A percentile compares a stretch with the other conserved stretches of the same genome.
Conservation (phyloP, 2,113 vertebrate species). For the Etheostoma spectabile region DNA sequence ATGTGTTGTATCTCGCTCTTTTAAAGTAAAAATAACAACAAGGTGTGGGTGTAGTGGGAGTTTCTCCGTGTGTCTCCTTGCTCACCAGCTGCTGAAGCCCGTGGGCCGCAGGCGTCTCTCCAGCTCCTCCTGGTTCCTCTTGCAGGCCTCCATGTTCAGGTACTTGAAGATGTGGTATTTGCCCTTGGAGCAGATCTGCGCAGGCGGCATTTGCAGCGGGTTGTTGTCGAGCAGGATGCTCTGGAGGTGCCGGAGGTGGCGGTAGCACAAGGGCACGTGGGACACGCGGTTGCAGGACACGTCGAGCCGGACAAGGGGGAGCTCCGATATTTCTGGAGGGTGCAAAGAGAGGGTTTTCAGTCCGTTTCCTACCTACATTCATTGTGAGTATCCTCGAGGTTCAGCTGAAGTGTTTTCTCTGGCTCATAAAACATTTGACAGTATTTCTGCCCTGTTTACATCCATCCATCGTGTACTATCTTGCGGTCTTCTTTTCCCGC, state of each 20-base stretch:
- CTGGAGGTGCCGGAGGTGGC: slow-evolving; percentile 90
- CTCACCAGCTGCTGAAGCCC: slow-evolving; percentile 89
- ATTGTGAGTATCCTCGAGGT: no score
- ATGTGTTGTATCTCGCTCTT: no score
- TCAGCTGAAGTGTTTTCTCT: background rate
- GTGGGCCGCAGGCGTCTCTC: slow-evolving; percentile 85
- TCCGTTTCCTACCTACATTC: no score
- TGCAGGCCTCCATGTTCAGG: slow-evolving; percentile 89
- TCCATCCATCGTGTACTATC: background rate
- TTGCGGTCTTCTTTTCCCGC: background rate
- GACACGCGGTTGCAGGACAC: slow-evolving; percentile 92
- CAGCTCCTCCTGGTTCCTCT: slow-evolving; percentile 84
- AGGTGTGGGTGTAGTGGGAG: background rate
- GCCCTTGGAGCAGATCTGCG: slow-evolving; percentile 92
- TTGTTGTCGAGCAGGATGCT: slow-evolving; percentile 90
- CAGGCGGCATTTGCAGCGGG: slow-evolving; percentile 90
- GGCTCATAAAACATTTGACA: background rate
- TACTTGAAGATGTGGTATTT: slow-evolving; percentile 95
- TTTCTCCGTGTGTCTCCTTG: no score
- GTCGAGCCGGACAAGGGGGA: slow-evolving; percentile 91
- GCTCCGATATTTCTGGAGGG: slow-evolving; percentile 87
- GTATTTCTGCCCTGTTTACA: background rate
- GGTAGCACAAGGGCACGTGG: slow-evolving; percentile 89
- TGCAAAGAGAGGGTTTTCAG: background rate
- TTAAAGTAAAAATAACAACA: background rate